Conservation (phyloP, 2,797 vertebrate species). For the Brachyalestes nurse region DNA sequence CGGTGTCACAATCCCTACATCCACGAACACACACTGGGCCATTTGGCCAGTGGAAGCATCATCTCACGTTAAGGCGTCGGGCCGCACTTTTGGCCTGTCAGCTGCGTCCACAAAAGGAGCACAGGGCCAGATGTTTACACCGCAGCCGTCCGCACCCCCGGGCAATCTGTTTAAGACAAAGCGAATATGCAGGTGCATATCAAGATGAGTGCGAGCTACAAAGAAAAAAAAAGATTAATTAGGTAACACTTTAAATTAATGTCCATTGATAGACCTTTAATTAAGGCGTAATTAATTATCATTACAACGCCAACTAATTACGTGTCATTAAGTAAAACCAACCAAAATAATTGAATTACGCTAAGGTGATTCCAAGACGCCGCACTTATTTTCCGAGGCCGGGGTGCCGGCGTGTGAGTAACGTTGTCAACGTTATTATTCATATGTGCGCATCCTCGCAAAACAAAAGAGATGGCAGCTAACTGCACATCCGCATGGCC, state of each 20-base stretch:
- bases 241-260: constrained; percentile 81
- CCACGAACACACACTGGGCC: constrained; percentile 57
- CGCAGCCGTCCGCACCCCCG: constrained; percentile 9
- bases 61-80: constrained; percentile 30
- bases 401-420: constrained; percentile 64
- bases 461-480: constrained; percentile 54
- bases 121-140: constrained; percentile 52
- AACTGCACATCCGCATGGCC: constrained; percentile 45
- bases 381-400: constrained; percentile 68
- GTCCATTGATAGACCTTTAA: constrained; percentile 80
- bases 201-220: constrained; percentile 38
- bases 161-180: constrained; percentile 59
- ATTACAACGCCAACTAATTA: constrained; percentile 76
- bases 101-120: neutral
- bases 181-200: constrained; percentile 53
- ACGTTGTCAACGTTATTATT: constrained; percentile 53
- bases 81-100: constrained; percentile 10
- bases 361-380: constrained; percentile 71
- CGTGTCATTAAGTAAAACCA: constrained; percentile 69
- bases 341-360: constrained; percentile 81
- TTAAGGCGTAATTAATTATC: constrained; percentile 80
- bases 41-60: constrained; percentile 51
- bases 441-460: constrained; percentile 36
- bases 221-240: constrained; percentile 76
- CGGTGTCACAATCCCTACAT: constrained; percentile 52